Evolutionary conservation across 2,797 vertebrate species (phyloP), one percentile per base, ranked within the genome.

Genomic region (Acanthurus leucopareius): DNA sequence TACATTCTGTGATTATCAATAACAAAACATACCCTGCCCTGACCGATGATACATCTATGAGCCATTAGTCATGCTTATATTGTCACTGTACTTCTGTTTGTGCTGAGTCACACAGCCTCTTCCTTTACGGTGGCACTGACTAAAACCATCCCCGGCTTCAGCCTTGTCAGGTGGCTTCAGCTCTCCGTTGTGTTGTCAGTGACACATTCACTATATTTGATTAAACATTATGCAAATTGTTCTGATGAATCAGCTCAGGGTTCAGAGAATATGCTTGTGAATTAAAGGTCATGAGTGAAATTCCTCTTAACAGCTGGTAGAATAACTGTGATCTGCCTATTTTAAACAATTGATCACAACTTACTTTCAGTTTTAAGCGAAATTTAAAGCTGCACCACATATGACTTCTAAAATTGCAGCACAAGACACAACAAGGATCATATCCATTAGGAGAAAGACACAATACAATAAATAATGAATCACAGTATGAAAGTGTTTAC

Each of bases 61-160:
- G 70, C 76, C 69, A 69, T 86, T 71, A 68, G 47, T 85, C 48
- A 63, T 78, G 57, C 82, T 81, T 70, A 60, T 49, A 14, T 47
- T 67, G 62, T 79, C 77, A 53, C 40, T 22, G 19, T 72, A 13
- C 7, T 19, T 68, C 56, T 59, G 61, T 68, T 81, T 69, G 66
- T 22, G 61, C 64, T 76, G 65, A 82, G 62, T 89, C 77, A 67
- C 65, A 77, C 45, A 32, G 8, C 71, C 38, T 60, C 48, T 32
- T 64, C 47, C 16, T 72, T 73, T 45, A 54, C 57, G 73, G 67
- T 71, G 44, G n/a, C 32, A 65, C 20, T 10, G 53, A 28, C 57
- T 56, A 22, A 77, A 80, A 32, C 48, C 38, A 63, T 35, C 20
- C 17, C 5, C 15, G 10, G 51, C 58, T 66, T 62, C 35, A 16